Conservation (phyloP, 2,888 invertebrate genomes). For the Melinaea marsaeus region DNA sequence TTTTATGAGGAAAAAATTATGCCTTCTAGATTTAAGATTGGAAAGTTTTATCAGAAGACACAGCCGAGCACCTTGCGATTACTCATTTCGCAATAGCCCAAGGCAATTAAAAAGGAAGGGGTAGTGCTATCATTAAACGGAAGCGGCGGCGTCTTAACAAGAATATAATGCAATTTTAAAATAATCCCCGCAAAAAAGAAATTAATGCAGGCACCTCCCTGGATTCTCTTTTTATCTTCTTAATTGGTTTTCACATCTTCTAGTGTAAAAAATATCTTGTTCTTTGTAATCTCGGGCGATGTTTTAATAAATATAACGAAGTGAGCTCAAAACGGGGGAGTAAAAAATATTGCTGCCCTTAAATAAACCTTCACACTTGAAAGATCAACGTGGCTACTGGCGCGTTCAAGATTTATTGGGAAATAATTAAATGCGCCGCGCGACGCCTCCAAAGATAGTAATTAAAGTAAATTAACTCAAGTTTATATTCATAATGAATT, state of each 20-base stretch:
- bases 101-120: slow-evolving; percentile 77
- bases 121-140: slow-evolving; percentile 75
- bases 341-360: slow-evolving; percentile 73
- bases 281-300: slow-evolving; percentile 77
- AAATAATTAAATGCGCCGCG: slow-evolving; percentile 65
- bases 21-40: slow-evolving; percentile 48
- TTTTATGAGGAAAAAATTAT: slow-evolving; percentile 20
- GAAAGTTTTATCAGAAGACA: slow-evolving; percentile 61
- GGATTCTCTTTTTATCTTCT: slow-evolving; percentile 78
- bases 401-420: slow-evolving; percentile 68
- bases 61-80: slow-evolving; percentile 70
- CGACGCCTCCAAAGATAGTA: slow-evolving; percentile 55
- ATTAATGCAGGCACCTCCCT: slow-evolving; percentile 77
- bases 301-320: slow-evolving; percentile 79
- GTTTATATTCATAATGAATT: slow-evolving; percentile 13
- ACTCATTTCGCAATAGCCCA: slow-evolving; percentile 76
- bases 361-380: slow-evolving; percentile 76
- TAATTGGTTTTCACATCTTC: slow-evolving; percentile 79
- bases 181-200: slow-evolving; percentile 78
- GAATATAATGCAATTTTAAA: slow-evolving; percentile 79
- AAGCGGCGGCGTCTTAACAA: slow-evolving; percentile 73
- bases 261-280: slow-evolving; percentile 77
- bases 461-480: slow-evolving; percentile 52
- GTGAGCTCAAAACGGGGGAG: slow-evolving; percentile 61
- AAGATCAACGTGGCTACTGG: slow-evolving; percentile 68